Percentiles rank a stretch among this genome's conserved stretches.
Evolutionary conservation across 2,113 vertebrate genomes (phyloP).

Genomic region (Gobiocypris rarus): DNA sequence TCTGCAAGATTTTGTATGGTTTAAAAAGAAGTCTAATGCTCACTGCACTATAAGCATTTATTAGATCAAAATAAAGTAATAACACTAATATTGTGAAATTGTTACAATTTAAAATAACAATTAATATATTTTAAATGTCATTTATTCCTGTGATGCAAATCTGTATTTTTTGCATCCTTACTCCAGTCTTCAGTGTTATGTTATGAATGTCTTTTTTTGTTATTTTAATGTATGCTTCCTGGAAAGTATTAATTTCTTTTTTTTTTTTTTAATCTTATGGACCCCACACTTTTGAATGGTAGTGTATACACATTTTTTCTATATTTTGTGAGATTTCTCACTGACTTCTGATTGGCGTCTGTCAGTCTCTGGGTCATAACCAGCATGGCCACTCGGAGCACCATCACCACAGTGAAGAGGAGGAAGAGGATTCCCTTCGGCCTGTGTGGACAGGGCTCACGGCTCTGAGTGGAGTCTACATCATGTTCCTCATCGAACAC

Average conservation of each 20-base stretch:
- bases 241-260: not conserved
- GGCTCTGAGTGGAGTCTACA: constrained; percentile 90
- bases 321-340: not conserved
- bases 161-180: too few species aligned
- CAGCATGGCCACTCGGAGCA: constrained; percentile 52
- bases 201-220: not conserved
- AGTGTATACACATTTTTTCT: not conserved
- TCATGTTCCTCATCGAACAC: constrained; percentile 98
- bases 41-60: too few species aligned
- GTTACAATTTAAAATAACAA: too few species aligned
- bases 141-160: too few species aligned
- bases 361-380: constrained; percentile 73
- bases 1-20: too few species aligned
- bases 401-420: constrained; percentile 61
- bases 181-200: too few species aligned
- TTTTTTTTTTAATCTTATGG: too few species aligned
- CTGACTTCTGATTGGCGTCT: not conserved
- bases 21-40: too few species aligned
- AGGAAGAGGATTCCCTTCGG: constrained; percentile 80
- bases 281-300: not conserved
- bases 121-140: too few species aligned
- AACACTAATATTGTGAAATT: too few species aligned
- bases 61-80: too few species aligned
- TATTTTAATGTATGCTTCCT: not conserved
- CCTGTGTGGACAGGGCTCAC: constrained; percentile 93